Conservation (phyloP, 2,888 invertebrate species). For the Magallana nippona region DNA sequence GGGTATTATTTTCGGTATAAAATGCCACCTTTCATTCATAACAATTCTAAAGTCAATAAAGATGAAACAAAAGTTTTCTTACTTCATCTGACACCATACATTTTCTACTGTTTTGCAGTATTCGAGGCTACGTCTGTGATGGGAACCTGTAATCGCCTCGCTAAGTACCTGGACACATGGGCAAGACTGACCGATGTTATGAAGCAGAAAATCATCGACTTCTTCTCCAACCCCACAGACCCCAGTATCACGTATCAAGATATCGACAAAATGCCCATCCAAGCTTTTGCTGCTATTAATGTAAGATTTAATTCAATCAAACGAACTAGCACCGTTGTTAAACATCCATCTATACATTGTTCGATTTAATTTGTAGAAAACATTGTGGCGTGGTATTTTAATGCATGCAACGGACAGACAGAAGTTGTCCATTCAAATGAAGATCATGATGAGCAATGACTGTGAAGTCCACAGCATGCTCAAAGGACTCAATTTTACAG, state of each 20-base stretch:
- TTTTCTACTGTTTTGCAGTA: neutral
- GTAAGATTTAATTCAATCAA: neutral
- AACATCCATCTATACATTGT: neutral
- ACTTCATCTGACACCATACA: too few relatives aligned
- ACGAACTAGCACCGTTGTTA: neutral
- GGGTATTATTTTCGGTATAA: too few relatives aligned
- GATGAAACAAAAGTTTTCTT: too few relatives aligned
- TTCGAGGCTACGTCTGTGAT: neutral
- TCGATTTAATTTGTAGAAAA: neutral
- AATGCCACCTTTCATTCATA: too few relatives aligned
- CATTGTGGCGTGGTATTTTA: neutral
- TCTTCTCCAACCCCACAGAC: neutral
- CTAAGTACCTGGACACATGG: neutral
- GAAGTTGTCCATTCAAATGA: neutral
- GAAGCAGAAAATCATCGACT: neutral
- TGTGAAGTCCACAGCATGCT: conserved; percentile 8
- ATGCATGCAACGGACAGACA: neutral
- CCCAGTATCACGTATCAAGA: neutral
- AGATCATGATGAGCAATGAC: neutral
- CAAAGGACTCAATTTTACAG: neutral
- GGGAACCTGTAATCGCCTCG: neutral
- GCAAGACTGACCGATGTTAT: neutral
- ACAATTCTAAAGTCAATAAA: too few relatives aligned
- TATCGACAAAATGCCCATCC: neutral
- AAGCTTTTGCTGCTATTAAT: neutral